Percentiles rank a stretch among this genome's conserved stretches.
These are phyloP conservation scores for Schlechtendalia chinensis DNA, from an alignment of 1,140 invertebrate species.

Conservation along the genomic window DNA sequence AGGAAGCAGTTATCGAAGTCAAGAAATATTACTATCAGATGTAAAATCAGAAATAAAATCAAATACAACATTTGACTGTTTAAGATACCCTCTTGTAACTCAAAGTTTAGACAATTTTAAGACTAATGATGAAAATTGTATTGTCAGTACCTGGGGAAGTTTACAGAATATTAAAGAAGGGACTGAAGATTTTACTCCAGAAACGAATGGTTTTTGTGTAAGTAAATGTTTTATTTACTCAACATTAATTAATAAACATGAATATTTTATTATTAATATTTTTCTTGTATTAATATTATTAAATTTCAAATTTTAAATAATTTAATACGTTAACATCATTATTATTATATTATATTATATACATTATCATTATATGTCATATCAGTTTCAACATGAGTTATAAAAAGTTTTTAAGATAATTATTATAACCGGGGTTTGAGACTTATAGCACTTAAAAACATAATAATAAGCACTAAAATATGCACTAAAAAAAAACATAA, in stretches of 20 bases:
- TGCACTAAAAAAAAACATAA: too few species aligned
- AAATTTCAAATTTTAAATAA: too few species aligned
- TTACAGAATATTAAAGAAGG: conserved; percentile 45
- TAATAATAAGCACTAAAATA: too few species aligned
- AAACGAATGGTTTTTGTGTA: conserved; percentile 22
- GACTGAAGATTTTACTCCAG: conserved; percentile 4
- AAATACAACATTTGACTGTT: conserved; percentile 32
- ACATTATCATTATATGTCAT: too few species aligned
- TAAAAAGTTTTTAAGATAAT: too few species aligned
- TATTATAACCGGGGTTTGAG: too few species aligned
- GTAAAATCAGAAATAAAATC: conserved; percentile 3
- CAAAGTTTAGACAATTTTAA: conserved; percentile 64
- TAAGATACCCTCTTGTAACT: conserved; percentile 52
- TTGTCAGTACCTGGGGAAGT: conserved; percentile 29
- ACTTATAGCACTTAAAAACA: too few species aligned
- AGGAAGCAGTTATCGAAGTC: conserved; percentile 52
- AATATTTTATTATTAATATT: not conserved
- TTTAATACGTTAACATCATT: too few species aligned
- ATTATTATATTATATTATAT: too few species aligned
- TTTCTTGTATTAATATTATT: too few species aligned
- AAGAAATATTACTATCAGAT: conserved; percentile 54
- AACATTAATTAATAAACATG: not conserved
- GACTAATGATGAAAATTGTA: conserved; percentile 53
- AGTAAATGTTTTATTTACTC: conserved; percentile 12
- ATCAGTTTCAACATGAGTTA: too few species aligned